Base-by-base conservation (phyloP, 2,888 invertebrate genomes). In the Cheilosia vulpina region DNA sequence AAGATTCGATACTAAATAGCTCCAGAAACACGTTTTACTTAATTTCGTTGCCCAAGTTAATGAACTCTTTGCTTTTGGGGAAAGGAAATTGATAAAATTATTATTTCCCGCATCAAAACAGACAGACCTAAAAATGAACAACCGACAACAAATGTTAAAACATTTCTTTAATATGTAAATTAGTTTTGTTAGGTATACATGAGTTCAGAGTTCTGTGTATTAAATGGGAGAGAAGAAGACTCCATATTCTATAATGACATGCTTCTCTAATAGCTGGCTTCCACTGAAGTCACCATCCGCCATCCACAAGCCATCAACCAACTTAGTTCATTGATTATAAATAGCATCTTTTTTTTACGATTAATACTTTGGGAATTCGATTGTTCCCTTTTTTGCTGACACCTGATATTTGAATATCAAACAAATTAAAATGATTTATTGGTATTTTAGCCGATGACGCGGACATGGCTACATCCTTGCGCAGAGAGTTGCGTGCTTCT, bases 131-230 rank as follows among this genome's bases (percentile, higher is more conserved):
- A 24, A 65, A 27, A 53, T 31, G n/a, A 63, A 41, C 41, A 15
- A 79, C 50, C 31, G 34, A 53, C 58, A 78, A 62, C 63, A 6
- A 73, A 72, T 68, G 21, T 62, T 72, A 17, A 63, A 69, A 53
- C 11, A 69, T 53, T 31, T 60, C 52, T 65, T 82, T 77, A 50
- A 72, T 82, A 82, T 82, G 82, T 58, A 77, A 77, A 82, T 82
- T 24, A 55, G 55, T 21, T 47, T 47, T 15, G 6, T 27, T 13
- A n/a, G n/a, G n/a, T n/a, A 63, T 21, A 13, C 19, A n/a, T 43
- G 15, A 15, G 4, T 15, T 21, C 15, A 5, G 41, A 52, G 17
- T 73, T 63, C 55, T 63, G 34, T 34, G 19, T 41, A 13, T 60
- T 24, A 71, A 53, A 53, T 38, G 65, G 41, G 34, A 13, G 55